These are phyloP conservation scores for Cryptoprocta ferox DNA, from an alignment of 2,797 vertebrate species.

Conservation along the genomic window DNA sequence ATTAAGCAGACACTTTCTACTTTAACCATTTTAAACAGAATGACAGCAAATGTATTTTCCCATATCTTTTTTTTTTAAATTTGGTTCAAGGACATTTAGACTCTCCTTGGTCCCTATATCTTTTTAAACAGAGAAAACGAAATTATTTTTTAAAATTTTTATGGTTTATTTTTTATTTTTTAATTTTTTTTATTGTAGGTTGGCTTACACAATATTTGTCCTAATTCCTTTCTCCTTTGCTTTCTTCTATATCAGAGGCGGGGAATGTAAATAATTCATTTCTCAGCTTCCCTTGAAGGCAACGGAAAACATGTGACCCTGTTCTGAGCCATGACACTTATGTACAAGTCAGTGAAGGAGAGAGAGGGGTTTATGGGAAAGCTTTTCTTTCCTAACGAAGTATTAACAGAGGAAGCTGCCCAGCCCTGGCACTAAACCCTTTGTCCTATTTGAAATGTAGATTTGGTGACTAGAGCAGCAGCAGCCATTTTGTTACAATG, in stretches of 20 bases:
- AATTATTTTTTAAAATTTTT: not conserved
- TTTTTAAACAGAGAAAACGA: constrained; percentile 6
- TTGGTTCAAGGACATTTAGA: not conserved
- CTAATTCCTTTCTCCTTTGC: not conserved
- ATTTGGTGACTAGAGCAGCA: not conserved
- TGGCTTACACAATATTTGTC: not conserved
- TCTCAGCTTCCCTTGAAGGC: not conserved
- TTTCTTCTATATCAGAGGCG: not conserved
- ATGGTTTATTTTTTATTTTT: not conserved
- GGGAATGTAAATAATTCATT: not conserved
- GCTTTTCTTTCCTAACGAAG: not conserved
- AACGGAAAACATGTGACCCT: not conserved
- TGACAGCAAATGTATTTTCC: not conserved
- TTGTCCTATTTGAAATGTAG: not conserved
- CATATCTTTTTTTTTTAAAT: not conserved
- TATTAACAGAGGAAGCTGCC: not conserved
- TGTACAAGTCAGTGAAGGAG: not conserved
- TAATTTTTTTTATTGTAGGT: not conserved
- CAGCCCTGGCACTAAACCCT: not conserved
- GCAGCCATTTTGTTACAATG: not conserved
- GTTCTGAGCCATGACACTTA: not conserved
- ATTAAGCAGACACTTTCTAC: not conserved
- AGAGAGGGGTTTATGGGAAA: not conserved
- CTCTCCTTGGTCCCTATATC: not conserved
- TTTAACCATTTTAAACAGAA: not conserved